phyloP scores from a whole-genome alignment of 1,140 invertebrate genomes.

The Caerostris extrusa region DNA sequence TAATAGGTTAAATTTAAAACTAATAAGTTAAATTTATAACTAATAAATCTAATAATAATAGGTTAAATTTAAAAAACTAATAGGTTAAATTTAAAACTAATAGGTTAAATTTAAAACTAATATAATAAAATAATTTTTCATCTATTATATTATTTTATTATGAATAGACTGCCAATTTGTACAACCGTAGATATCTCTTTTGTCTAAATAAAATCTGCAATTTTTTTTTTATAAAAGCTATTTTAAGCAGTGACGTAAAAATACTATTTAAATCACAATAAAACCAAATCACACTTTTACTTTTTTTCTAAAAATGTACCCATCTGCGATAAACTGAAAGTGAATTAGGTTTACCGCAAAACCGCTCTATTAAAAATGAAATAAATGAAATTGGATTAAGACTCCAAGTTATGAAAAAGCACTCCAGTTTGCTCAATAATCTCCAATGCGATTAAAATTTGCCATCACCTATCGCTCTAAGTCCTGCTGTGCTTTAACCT shows the following conservation, averaged over 20 bases:
- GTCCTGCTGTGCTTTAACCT: not conserved
- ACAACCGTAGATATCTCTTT: too few species aligned
- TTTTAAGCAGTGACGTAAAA: not conserved
- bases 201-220: too few species aligned
- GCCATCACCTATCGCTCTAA: constrained; percentile 21
- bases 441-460: constrained; percentile 59
- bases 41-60: too few species aligned
- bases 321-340: constrained; percentile 3
- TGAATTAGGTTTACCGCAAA: constrained; percentile 36
- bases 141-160: too few species aligned
- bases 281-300: not conserved
- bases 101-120: too few species aligned
- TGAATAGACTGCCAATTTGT: too few species aligned
- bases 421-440: constrained; percentile 44
- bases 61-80: too few species aligned
- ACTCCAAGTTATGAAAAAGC: constrained; percentile 9
- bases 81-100: too few species aligned
- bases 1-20: too few species aligned
- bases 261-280: not conserved
- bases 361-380: constrained; percentile 54
- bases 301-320: not conserved
- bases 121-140: too few species aligned
- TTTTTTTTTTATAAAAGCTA: too few species aligned
- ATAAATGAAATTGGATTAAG: constrained; percentile 45
- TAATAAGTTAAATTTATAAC: too few species aligned